Percentiles rank a stretch among this genome's conserved stretches.
Conservation (phyloP, 1,140 invertebrate species). For the Meloidogyne chitwoodi region DNA sequence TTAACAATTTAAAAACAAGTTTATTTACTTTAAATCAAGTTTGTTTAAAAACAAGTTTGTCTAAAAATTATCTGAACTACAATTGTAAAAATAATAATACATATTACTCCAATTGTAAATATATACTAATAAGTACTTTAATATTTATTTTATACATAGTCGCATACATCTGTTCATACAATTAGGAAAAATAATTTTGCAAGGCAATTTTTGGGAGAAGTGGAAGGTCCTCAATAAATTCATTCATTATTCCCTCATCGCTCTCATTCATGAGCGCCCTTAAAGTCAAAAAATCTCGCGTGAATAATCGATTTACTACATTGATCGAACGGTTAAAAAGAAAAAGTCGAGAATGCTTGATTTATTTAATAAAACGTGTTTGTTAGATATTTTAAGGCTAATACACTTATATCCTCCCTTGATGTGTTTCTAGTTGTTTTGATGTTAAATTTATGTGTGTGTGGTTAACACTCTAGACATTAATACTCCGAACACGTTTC, state of each 20-base stretch:
- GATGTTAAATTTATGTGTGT: not conserved
- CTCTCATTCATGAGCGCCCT: not conserved
- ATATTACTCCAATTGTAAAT: not conserved
- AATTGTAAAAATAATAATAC: not conserved
- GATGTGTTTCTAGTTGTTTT: not conserved
- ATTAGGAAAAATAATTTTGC: no score
- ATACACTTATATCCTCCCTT: no score
- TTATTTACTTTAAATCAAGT: not conserved
- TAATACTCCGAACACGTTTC: not conserved
- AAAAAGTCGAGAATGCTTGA: not conserved
- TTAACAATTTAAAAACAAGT: not conserved
- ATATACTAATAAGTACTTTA: not conserved
- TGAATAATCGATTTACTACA: not conserved
- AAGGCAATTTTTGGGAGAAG: not conserved
- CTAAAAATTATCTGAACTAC: no score
- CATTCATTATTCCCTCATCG: slow-evolving; percentile 9
- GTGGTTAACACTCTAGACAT: not conserved
- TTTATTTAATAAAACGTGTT: not conserved
- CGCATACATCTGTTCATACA: not conserved
- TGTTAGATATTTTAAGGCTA: not conserved
- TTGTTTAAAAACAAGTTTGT: no score
- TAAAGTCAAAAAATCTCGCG: not conserved
- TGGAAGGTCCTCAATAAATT: slow-evolving; percentile 1
- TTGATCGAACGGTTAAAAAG: not conserved
- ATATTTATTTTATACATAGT: not conserved